Conservation (phyloP, 2,113 vertebrate genomes). For the Zapornia atra region DNA sequence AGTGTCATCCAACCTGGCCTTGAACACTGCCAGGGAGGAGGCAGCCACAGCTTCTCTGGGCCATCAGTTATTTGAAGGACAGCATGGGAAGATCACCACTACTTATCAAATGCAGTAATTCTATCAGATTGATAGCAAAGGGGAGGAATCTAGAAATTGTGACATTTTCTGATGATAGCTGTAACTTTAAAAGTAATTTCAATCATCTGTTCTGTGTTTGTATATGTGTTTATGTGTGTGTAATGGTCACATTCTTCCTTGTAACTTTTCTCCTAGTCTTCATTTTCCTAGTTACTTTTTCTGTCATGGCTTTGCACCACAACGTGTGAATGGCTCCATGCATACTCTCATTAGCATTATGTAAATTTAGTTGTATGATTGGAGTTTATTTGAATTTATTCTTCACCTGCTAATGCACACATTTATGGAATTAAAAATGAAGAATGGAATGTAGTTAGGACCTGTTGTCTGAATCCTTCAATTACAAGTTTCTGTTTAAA, state of each 20-base stretch:
- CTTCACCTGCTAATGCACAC: background rate
- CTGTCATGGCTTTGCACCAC: background rate
- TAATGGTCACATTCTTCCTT: background rate
- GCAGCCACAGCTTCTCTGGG: too few relatives aligned
- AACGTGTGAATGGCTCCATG: background rate
- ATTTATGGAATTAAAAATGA: background rate
- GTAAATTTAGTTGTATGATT: background rate
- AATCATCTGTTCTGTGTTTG: background rate
- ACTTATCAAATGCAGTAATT: background rate
- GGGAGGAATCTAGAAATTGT: background rate
- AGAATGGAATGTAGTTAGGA: background rate
- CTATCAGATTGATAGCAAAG: background rate
- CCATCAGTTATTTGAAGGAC: background rate
- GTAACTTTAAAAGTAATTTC: background rate
- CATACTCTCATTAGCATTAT: background rate
- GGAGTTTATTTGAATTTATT: background rate
- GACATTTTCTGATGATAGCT: background rate
- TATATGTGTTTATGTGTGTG: too few relatives aligned
- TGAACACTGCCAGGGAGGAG: too few relatives aligned
- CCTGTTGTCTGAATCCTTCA: background rate
- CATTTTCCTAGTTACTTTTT: background rate
- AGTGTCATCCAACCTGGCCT: too few relatives aligned
- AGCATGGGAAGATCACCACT: background rate
- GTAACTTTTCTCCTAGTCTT: background rate
- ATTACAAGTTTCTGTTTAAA: background rate